Conservation (phyloP, 2,888 invertebrate genomes). For the Philopedon plagiatum region DNA sequence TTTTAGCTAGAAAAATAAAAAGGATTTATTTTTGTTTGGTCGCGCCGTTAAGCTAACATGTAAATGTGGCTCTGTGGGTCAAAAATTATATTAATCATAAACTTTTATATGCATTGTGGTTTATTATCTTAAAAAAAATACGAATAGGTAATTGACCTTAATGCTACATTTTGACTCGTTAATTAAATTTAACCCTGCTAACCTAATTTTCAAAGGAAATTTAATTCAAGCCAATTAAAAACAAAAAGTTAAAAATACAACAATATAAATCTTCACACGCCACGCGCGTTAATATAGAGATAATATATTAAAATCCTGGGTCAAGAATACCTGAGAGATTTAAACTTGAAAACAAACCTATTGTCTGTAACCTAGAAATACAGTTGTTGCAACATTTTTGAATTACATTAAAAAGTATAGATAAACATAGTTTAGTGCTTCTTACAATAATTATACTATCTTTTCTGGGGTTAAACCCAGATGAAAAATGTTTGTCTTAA, state of each 20-base stretch:
- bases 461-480: too few species aligned
- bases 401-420: background rate
- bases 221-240: constrained; percentile 24
- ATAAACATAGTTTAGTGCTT: background rate
- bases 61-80: too few species aligned
- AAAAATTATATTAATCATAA: too few species aligned
- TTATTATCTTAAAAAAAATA: too few species aligned
- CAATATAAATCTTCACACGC: constrained; percentile 40
- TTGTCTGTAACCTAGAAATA: constrained; percentile 42
- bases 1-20: too few species aligned
- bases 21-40: too few species aligned
- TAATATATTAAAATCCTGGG: constrained; percentile 36
- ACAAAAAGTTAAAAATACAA: constrained; percentile 7
- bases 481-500: too few species aligned
- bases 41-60: too few species aligned
- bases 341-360: constrained; percentile 26
- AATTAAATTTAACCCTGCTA: background rate
- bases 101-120: too few species aligned
- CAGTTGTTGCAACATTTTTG: background rate
- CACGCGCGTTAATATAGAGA: constrained; percentile 5
- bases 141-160: too few species aligned
- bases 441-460: too few species aligned
- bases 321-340: constrained; percentile 25
- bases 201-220: background rate
- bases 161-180: background rate